Conservation (phyloP, 2,797 vertebrate genomes). For the Urocyon cinereoargenteus region DNA sequence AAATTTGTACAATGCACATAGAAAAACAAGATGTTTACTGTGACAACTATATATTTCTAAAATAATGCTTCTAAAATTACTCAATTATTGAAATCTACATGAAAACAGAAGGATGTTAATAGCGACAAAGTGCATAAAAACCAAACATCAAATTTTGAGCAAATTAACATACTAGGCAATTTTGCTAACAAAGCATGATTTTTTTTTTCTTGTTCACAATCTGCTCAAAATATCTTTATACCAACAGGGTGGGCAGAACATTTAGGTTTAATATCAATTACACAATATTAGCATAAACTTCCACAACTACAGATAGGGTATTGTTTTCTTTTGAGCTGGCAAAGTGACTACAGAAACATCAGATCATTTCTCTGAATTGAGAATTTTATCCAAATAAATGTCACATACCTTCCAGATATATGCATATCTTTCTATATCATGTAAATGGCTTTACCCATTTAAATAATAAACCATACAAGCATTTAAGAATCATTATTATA, state of each 20-base stretch:
- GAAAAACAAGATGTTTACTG: conserved; percentile 89
- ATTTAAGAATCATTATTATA: conserved; percentile 87
- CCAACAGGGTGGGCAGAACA: conserved; percentile 90
- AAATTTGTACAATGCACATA: conserved; percentile 91
- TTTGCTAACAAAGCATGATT: conserved; percentile 90
- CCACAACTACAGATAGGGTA: conserved; percentile 89
- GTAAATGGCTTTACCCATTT: conserved; percentile 87
- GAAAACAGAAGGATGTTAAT: conserved; percentile 93
- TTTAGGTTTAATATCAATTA: conserved; percentile 90
- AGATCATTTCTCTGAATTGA: conserved; percentile 87
- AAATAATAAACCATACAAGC: conserved; percentile 88
- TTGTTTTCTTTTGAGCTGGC: conserved; percentile 85
- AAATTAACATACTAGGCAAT: conserved; percentile 89
- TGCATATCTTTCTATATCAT: conserved; percentile 83
- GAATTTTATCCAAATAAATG: conserved; percentile 88
- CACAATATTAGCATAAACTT: conserved; percentile 89
- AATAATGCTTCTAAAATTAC: conserved; percentile 90
- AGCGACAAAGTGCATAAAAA: conserved; percentile 94
- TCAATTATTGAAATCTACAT: conserved; percentile 91
- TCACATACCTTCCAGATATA: conserved; percentile 87
- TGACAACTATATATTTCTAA: conserved; percentile 88
- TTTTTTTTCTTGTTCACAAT: conserved; percentile 88
- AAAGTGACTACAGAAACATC: conserved; percentile 88
- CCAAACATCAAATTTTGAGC: conserved; percentile 91
- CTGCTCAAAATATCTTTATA: conserved; percentile 90